phyloP scores from a whole-genome alignment of 2,113 vertebrate species.

The Leptodactylus fuscus region DNA sequence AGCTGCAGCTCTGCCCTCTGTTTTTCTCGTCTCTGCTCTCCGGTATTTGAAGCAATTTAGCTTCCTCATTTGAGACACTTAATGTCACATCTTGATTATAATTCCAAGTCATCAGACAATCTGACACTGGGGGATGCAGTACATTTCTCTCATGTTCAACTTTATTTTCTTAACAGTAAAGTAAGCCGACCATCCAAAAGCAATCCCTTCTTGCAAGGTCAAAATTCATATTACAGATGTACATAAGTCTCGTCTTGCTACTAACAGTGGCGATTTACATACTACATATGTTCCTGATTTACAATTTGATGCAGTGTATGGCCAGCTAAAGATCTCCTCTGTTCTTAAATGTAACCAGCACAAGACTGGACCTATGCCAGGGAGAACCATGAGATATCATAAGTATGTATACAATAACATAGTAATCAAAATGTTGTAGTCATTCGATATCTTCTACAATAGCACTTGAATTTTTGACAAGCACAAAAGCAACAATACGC shows the following conservation, averaged over 20 bases:
- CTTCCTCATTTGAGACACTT: conserved; percentile 36
- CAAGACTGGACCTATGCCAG: too few species aligned
- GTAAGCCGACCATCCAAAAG: neutral
- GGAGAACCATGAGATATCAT: too few species aligned
- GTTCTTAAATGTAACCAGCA: too few species aligned
- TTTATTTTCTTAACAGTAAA: neutral
- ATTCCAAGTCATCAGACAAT: conserved; percentile 35
- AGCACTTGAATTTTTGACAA: too few species aligned
- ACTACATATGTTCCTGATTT: too few species aligned
- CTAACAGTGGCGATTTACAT: neutral
- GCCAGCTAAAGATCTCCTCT: too few species aligned
- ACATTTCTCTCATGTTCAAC: conserved; percentile 11
- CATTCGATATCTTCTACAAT: too few species aligned
- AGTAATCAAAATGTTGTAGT: too few species aligned
- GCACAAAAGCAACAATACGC: too few species aligned
- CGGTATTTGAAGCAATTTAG: conserved; percentile 37
- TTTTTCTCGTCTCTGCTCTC: conserved; percentile 2
- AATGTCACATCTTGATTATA: conserved; percentile 50
- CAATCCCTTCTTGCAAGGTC: neutral
- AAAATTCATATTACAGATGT: neutral
- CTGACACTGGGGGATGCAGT: neutral
- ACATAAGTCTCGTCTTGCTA: neutral
- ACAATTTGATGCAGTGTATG: too few species aligned
- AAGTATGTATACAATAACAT: too few species aligned
- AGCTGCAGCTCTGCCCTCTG: neutral